Conservation (phyloP, 1,140 invertebrate genomes). For the Drosophila auraria region DNA sequence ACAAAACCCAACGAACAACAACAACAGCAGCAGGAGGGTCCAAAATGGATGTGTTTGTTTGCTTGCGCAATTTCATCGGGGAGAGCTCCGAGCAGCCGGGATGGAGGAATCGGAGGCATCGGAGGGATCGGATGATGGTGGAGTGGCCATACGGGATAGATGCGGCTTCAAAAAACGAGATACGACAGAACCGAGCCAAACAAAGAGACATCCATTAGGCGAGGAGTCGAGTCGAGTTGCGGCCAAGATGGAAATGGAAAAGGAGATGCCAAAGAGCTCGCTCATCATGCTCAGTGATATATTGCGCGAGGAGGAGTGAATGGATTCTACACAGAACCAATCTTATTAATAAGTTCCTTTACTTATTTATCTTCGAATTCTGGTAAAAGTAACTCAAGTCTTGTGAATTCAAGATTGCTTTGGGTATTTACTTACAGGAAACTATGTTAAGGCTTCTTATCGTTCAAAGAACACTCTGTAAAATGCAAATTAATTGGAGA, state of each 20-base stretch:
- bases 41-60: constrained; percentile 70
- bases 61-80: constrained; percentile 65
- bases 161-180: constrained; percentile 75
- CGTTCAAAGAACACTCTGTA: not conserved
- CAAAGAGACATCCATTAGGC: constrained; percentile 69
- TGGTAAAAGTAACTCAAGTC: not conserved
- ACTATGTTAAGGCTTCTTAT: no score
- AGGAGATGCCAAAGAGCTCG: constrained; percentile 38
- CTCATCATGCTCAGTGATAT: constrained; percentile 34
- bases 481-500: not conserved
- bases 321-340: not conserved
- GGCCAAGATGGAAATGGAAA: constrained; percentile 54
- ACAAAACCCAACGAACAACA: constrained; percentile 44
- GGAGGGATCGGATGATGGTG: constrained; percentile 34
- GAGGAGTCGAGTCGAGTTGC: constrained; percentile 36
- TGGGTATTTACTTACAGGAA: no score
- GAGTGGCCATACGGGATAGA: constrained; percentile 42
- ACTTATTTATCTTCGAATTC: not conserved
- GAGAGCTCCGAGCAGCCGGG: not conserved
- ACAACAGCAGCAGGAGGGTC: constrained; percentile 11
- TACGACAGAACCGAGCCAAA: constrained; percentile 65
- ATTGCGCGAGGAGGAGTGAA: not conserved
- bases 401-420: no score
- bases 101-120: not conserved
- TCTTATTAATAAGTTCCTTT: not conserved